phyloP scores from a whole-genome alignment of 2,888 invertebrate genomes.

The Dioctria linearis region DNA sequence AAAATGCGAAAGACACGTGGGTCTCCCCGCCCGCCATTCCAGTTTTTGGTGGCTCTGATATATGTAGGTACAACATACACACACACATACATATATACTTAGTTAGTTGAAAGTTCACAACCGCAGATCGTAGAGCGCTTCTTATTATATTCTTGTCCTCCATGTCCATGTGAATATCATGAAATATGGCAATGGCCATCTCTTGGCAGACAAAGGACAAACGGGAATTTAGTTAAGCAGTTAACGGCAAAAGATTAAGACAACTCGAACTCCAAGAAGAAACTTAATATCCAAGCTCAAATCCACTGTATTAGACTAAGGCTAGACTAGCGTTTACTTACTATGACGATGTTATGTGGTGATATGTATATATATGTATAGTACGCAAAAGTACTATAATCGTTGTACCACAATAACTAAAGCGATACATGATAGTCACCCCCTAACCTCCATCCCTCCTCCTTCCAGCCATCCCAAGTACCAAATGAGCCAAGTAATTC shows the following conservation, averaged over 20 bases:
- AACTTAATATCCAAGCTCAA: constrained; percentile 41
- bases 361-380: too few species aligned
- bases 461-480: neutral
- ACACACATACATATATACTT: too few species aligned
- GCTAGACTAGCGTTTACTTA: too few species aligned
- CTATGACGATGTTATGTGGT: neutral
- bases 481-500: constrained; percentile 44
- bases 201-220: constrained; percentile 24
- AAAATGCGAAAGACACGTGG: constrained; percentile 16
- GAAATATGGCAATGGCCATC: constrained; percentile 46
- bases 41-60: neutral
- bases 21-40: neutral
- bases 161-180: constrained; percentile 32
- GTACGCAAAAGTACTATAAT: neutral
- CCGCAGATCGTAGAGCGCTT: constrained; percentile 4
- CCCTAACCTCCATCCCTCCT: too few species aligned
- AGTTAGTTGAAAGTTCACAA: neutral
- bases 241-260: constrained; percentile 48
- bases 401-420: constrained; percentile 18
- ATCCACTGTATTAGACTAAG: neutral
- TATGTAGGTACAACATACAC: too few species aligned
- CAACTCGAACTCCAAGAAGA: constrained; percentile 44
- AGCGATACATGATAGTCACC: constrained; percentile 19
- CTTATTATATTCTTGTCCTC: constrained; percentile 44
- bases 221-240: constrained; percentile 32